Conservation (phyloP, 2,797 vertebrate genomes). For the Amniataba percoides region DNA sequence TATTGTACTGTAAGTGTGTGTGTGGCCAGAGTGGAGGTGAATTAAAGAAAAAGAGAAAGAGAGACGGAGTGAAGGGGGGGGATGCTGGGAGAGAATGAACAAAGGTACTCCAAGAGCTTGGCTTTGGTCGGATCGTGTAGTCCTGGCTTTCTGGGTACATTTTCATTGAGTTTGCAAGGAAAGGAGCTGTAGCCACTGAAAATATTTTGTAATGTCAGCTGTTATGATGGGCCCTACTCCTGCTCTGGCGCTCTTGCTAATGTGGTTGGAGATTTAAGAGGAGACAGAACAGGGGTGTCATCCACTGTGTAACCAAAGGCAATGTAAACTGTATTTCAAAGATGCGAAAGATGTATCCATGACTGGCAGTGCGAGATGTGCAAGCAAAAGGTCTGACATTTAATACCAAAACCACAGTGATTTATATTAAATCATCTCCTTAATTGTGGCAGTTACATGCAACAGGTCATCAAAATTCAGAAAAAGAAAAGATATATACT, state of each 20-base stretch:
- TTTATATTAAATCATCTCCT: conserved; percentile 23
- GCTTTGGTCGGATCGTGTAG: conserved; percentile 66
- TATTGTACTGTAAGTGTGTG: conserved; percentile 87
- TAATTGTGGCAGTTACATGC: conserved; percentile 10
- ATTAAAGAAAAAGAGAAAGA: conserved; percentile 64
- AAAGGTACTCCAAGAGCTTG: conserved; percentile 72
- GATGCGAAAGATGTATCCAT: conserved; percentile 35
- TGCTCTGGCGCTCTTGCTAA: conserved; percentile 68
- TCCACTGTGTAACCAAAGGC: conserved; percentile 65
- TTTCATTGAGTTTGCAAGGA: conserved; percentile 78
- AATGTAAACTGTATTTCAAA: conserved; percentile 60
- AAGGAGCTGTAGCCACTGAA: conserved; percentile 76
- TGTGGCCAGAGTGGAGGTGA: conserved; percentile 83
- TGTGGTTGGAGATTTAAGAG: conserved; percentile 75
- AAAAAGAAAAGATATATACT: conserved; percentile 1
- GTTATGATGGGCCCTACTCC: conserved; percentile 78
- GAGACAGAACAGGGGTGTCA: conserved; percentile 69
- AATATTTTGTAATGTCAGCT: conserved; percentile 84
- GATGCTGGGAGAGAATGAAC: conserved; percentile 55
- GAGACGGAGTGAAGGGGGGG: conserved; percentile 20
- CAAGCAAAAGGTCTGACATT: conserved; percentile 11
- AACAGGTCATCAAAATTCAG: conserved; percentile 27
- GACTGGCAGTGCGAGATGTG: conserved; percentile 28
- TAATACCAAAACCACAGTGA: conserved; percentile 2
- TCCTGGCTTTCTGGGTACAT: conserved; percentile 68